Conservation (phyloP, 2,113 vertebrate genomes). For the Antechinus flavipes region DNA sequence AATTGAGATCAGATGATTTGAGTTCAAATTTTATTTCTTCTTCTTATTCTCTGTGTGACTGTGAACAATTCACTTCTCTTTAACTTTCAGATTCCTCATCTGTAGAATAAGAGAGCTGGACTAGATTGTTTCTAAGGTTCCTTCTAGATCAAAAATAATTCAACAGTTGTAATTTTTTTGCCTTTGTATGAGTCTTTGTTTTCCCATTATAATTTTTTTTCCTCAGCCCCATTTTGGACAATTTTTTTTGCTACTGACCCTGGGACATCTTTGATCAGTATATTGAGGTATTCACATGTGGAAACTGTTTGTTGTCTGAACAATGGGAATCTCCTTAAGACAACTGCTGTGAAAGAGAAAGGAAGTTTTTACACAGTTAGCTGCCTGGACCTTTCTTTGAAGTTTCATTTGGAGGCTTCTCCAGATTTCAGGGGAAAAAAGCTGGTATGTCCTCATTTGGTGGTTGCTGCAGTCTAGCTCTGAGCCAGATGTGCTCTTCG, state of each 20-base stretch:
- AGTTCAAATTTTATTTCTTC: background rate
- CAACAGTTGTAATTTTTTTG: background rate
- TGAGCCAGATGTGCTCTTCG: too few relatives aligned
- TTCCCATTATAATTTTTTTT: background rate
- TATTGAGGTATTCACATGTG: background rate
- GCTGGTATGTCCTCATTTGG: background rate
- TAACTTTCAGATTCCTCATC: background rate
- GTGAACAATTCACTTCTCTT: background rate
- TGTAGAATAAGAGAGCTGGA: background rate
- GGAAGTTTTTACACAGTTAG: background rate
- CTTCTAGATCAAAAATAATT: background rate
- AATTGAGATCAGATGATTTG: background rate
- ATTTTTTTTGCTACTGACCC: background rate
- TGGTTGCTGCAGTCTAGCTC: background rate
- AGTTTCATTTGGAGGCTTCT: background rate
- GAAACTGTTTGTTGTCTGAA: conserved; percentile 14
- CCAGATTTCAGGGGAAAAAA: background rate
- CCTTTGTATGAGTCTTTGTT: background rate
- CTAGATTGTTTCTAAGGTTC: background rate
- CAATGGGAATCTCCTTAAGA: background rate
- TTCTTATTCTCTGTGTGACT: background rate
- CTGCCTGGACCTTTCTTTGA: background rate
- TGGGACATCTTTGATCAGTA: background rate
- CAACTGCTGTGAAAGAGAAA: background rate
- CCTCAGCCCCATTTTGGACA: background rate